Evolutionary conservation across 2,797 vertebrate genomes (phyloP).

Genomic region (Chromis chromis): DNA sequence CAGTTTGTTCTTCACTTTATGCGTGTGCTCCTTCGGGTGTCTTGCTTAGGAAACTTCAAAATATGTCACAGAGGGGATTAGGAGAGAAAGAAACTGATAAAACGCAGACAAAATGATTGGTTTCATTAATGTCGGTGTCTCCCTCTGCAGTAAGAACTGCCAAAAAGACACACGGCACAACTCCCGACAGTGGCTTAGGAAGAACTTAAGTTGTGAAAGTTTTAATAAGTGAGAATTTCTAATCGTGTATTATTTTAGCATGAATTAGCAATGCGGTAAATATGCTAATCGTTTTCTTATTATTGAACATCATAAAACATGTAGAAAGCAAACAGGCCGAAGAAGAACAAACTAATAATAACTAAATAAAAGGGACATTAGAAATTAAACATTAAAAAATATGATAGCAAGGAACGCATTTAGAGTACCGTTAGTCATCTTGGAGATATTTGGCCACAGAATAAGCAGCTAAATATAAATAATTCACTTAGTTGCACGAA

Average conservation of each 20-base stretch:
- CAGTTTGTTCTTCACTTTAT: conserved; percentile 2
- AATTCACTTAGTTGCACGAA: conserved; percentile 8
- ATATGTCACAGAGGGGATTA: conserved; percentile 7
- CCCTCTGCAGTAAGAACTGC: neutral
- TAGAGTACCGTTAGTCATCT: conserved; percentile 3
- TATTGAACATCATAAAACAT: no score
- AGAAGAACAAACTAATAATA: neutral
- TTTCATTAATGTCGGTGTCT: conserved; percentile 6
- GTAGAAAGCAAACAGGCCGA: no score
- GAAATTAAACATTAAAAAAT: neutral
- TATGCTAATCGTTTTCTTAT: no score
- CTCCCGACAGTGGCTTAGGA: neutral
- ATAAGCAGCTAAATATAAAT: conserved; percentile 20
- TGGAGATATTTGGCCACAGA: conserved; percentile 21
- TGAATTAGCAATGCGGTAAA: no score
- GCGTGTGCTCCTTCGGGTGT: neutral
- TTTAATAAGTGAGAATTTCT: conserved; percentile 15
- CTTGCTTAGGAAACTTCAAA: conserved; percentile 14
- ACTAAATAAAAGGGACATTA: neutral
- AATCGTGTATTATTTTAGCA: neutral
- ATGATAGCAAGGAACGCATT: conserved; percentile 2
- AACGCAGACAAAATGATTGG: neutral
- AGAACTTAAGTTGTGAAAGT: conserved; percentile 22
- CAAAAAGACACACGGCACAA: neutral
- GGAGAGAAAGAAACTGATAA: neutral